Percentiles rank a stretch among this genome's conserved stretches.
Conservation (phyloP, 1,140 invertebrate genomes). For the Theocolax elegans region DNA sequence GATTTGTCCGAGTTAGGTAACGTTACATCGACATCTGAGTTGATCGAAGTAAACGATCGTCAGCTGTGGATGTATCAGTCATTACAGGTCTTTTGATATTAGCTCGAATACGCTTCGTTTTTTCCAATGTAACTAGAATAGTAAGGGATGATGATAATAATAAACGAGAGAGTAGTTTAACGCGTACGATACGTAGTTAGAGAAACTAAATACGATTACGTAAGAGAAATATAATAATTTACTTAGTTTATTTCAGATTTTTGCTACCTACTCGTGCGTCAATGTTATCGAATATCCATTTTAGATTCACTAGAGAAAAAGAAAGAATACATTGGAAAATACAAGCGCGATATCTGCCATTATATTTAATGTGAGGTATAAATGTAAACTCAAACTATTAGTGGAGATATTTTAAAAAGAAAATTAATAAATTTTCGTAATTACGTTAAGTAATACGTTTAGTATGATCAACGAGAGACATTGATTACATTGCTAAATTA, state of each 20-base stretch:
- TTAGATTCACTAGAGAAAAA: no score
- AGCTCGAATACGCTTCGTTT: constrained; percentile 14
- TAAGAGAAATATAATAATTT: neutral
- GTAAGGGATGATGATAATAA: neutral
- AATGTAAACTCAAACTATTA: constrained; percentile 26
- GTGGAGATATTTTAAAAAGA: neutral
- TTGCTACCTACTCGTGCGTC: constrained; percentile 12
- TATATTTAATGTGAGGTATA: constrained; percentile 35
- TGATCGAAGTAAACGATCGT: no score
- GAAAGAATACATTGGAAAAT: constrained; percentile 31
- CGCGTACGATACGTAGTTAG: no score
- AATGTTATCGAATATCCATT: constrained; percentile 26
- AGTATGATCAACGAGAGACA: no score
- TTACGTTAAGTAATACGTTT: constrained; percentile 7
- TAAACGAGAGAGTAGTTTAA: neutral
- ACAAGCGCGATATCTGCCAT: constrained; percentile 20
- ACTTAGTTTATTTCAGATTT: neutral
- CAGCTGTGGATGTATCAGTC: neutral
- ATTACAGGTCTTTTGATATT: constrained; percentile 26
- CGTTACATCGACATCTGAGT: no score
- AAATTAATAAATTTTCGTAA: neutral
- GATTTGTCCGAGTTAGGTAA: no score
- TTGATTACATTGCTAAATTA: neutral
- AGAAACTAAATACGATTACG: no score
- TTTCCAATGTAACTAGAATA: constrained; percentile 25